Percentiles rank a stretch among this genome's conserved stretches.
phyloP scores from a whole-genome alignment of 2,888 invertebrate genomes.

The Geotrupes spiniger region DNA sequence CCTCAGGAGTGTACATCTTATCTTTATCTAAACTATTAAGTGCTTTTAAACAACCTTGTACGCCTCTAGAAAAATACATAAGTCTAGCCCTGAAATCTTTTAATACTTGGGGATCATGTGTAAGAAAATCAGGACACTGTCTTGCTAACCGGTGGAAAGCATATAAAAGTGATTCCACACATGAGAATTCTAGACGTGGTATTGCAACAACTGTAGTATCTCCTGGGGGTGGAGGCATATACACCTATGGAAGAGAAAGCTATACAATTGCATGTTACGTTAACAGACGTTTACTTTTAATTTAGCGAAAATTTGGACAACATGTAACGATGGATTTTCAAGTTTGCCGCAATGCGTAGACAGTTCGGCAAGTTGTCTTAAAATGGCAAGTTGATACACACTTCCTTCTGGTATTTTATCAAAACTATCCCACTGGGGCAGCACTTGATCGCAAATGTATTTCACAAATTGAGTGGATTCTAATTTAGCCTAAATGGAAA shows the following conservation, averaged over 20 bases:
- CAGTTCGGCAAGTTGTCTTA: constrained; percentile 86
- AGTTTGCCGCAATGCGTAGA: constrained; percentile 73
- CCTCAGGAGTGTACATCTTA: constrained; percentile 47
- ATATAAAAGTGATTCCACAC: constrained; percentile 88
- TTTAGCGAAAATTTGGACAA: constrained; percentile 73
- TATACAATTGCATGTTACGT: constrained; percentile 12
- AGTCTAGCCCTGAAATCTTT: constrained; percentile 85
- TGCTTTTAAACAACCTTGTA: constrained; percentile 71
- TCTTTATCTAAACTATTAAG: constrained; percentile 29
- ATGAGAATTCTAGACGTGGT: constrained; percentile 89
- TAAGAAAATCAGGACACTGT: constrained; percentile 73
- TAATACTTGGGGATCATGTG: constrained; percentile 67
- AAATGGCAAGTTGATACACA: constrained; percentile 70
- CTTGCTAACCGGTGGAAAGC: constrained; percentile 74
- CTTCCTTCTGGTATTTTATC: constrained; percentile 59
- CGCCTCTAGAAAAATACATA: constrained; percentile 89
- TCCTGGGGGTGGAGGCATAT: constrained; percentile 84
- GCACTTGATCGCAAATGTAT: constrained; percentile 80
- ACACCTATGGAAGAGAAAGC: constrained; percentile 62
- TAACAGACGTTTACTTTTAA: constrained; percentile 63
- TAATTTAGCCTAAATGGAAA: constrained; percentile 77
- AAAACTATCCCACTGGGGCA: constrained; percentile 71
- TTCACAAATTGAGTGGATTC: constrained; percentile 81
- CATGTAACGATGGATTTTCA: constrained; percentile 70
- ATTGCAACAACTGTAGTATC: constrained; percentile 61